A percentile compares a stretch with the other conserved stretches of the same genome.
Conservation (phyloP, 2,113 vertebrate species). For the Mellivora capensis region DNA sequence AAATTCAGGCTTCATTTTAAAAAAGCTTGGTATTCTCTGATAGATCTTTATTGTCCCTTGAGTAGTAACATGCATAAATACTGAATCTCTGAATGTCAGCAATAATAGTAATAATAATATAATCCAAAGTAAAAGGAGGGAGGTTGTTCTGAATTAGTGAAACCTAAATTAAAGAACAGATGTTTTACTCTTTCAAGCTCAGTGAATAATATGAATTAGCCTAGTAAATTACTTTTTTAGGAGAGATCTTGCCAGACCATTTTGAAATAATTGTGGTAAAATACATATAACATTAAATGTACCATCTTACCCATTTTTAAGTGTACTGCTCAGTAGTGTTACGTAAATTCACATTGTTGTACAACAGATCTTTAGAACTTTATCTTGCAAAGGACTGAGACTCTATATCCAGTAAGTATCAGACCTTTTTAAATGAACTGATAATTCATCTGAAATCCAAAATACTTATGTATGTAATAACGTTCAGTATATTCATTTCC, state of each 20-base stretch:
- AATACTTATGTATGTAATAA: background rate
- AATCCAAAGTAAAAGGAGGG: background rate
- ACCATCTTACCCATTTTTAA: background rate
- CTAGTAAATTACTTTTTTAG: background rate
- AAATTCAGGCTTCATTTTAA: background rate
- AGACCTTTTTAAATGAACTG: slow-evolving; percentile 14
- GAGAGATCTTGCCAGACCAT: background rate
- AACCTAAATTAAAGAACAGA: background rate
- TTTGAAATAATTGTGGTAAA: background rate
- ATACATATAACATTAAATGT: background rate
- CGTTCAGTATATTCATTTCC: background rate
- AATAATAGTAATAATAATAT: background rate
- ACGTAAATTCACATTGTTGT: background rate
- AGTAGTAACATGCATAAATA: background rate
- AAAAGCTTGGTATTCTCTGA: background rate
- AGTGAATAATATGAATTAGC: background rate
- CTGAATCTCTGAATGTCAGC: background rate
- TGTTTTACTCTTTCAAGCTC: slow-evolving; percentile 11
- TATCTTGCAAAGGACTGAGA: background rate
- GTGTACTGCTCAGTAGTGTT: background rate
- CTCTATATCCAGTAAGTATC: background rate
- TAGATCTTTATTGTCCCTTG: background rate
- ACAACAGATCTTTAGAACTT: background rate
- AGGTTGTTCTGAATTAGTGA: slow-evolving; percentile 10
- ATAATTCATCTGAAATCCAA: slow-evolving; percentile 12